These are phyloP conservation scores for Lydus trimaculatus DNA, from an alignment of 2,888 invertebrate genomes.

Conservation along the genomic window DNA sequence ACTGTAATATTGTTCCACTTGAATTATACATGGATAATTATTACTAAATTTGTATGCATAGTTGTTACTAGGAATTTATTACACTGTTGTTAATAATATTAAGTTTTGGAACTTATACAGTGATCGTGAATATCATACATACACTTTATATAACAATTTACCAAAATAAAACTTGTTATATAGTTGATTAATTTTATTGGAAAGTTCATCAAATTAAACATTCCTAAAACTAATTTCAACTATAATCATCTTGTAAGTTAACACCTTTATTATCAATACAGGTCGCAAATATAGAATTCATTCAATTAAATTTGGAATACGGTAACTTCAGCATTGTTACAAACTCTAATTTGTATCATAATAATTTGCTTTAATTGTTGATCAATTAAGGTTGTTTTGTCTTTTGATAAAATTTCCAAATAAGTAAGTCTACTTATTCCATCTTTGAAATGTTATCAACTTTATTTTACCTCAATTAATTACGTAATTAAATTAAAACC, in stretches of 20 bases:
- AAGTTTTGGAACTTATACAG: slow-evolving; percentile 15
- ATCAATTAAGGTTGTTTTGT: too few species aligned
- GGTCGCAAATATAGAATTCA: too few species aligned
- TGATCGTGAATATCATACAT: slow-evolving; percentile 11
- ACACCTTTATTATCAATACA: too few species aligned
- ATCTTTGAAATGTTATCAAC: not conserved
- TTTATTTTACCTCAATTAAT: not conserved
- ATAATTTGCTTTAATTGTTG: too few species aligned
- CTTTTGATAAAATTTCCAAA: not conserved
- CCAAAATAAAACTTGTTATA: not conserved
- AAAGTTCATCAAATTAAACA: not conserved
- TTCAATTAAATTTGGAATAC: too few species aligned
- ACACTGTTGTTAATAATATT: slow-evolving; percentile 27
- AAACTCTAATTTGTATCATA: too few species aligned
- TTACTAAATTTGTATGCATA: slow-evolving; percentile 36
- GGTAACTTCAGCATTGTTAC: too few species aligned
- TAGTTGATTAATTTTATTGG: not conserved
- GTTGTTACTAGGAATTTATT: slow-evolving; percentile 30
- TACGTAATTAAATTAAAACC: not conserved
- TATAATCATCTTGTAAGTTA: too few species aligned
- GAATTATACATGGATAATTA: slow-evolving; percentile 37
- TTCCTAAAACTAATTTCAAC: not conserved
- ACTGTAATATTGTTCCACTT: slow-evolving; percentile 35
- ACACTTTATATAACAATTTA: slow-evolving; percentile 12
- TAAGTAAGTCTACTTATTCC: not conserved